Base-by-base conservation (phyloP, 2,797 vertebrate species). In the Darevskia nairensis region DNA sequence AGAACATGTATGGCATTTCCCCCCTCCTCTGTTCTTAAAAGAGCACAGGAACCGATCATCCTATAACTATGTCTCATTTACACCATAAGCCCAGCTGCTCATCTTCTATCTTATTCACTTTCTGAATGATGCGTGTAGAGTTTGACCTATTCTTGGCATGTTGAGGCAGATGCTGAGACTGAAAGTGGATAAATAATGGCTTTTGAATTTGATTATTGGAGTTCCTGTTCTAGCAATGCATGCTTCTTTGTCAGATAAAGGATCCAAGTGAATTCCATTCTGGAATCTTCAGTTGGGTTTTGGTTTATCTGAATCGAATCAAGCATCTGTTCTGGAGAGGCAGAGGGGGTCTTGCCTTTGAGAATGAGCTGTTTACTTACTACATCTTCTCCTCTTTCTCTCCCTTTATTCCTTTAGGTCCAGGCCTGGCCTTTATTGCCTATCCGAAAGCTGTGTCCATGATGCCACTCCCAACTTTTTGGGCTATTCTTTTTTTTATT, bases 391-490 rank as follows among this genome's bases (percentile, higher is more conserved):
- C 94, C 95, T 93, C 1, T 92, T 93, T 94, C 94, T 96, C 94
- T 95, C 88, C 93, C 93, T 93, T 89, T 93, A 92, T 88, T 94
- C 91, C 94, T 93, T 95, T 96, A 99, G 99, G 99, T 97, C 99
- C 99, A 13, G 99, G 99, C 92, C 95, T 99, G 97, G 99, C 99
- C 94, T 99, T 99, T 95, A 99, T 99, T 32, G 99, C 99, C 82
- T 99, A 99, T 95, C 99, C 99, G 6, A 99, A 99, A 97, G 99
- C 99, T 61, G 99, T 99, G 94, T 98, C 98, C 75, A 99, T 99
- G 99, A 99, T 99, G 99, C 99, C 99, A 0, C 92, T 99, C 97
- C 99, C 99, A 94, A 98, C 98, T 4, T 98, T 99, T 95, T 99
- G 99, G 99, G 99, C 99, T 91, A 97, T 99, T 95, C 98, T 99